These are phyloP conservation scores for Morelia viridis DNA, from an alignment of 2,797 vertebrate species.

Conservation along the genomic window DNA sequence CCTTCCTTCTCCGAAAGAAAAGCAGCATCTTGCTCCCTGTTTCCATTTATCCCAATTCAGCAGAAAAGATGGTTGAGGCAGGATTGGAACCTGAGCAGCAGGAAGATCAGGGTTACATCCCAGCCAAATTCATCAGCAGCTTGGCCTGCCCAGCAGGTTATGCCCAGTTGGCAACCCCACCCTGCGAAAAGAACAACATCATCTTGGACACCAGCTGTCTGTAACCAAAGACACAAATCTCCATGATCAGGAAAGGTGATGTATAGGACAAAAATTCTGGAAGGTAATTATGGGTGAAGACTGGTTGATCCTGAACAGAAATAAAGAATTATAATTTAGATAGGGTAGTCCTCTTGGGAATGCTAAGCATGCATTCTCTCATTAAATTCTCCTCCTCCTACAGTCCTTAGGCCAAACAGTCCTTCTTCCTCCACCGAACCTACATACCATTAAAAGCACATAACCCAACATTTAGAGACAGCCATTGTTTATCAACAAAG, in stretches of 20 bases:
- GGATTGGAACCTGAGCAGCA: neutral
- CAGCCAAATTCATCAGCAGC: neutral
- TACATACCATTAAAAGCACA: neutral
- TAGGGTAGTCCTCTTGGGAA: neutral
- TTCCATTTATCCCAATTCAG: neutral
- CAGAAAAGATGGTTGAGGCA: neutral
- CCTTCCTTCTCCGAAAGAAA: slow-evolving; percentile 90
- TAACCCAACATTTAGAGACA: neutral
- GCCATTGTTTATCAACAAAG: neutral
- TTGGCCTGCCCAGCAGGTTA: neutral
- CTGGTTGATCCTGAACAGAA: neutral
- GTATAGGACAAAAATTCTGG: neutral
- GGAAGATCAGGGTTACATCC: neutral
- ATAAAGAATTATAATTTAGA: neutral
- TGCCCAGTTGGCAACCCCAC: neutral
- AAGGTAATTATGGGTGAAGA: neutral
- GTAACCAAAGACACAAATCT: neutral
- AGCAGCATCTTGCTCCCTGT: slow-evolving; percentile 80
- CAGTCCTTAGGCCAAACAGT: neutral
- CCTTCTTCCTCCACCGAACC: neutral
- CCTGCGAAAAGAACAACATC: neutral
- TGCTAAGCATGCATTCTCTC: neutral
- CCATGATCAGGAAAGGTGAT: neutral
- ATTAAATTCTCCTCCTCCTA: neutral
- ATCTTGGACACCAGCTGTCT: neutral